These are phyloP conservation scores for Pocillopora verrucosa DNA, from an alignment of 64 coral and sea anemone species.

Conservation along the genomic window DNA sequence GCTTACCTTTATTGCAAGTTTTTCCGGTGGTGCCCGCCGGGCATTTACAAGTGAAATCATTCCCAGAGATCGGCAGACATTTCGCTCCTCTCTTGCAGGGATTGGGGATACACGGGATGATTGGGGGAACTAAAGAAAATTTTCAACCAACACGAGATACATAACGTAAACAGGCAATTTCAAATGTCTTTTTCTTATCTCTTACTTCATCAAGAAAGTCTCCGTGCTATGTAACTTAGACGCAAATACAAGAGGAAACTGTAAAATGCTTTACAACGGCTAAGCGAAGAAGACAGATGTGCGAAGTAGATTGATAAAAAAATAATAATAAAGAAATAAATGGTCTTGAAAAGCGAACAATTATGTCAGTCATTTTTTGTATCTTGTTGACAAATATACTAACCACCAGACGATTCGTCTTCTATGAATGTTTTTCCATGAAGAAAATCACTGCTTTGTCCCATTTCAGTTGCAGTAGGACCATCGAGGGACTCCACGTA, in stretches of 20 bases:
- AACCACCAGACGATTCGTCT: conserved; percentile 4
- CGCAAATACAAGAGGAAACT: no score
- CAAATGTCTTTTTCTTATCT: not conserved
- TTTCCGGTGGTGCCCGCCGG: not conserved
- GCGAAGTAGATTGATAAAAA: not conserved
- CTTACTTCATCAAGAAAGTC: no score
- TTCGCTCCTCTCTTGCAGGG: not conserved
- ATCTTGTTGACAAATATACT: not conserved
- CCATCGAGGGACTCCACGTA: not conserved
- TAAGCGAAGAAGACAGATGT: no score
- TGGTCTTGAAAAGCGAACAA: not conserved
- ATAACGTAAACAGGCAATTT: not conserved
- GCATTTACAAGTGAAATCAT: not conserved
- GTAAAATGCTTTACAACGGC: no score
- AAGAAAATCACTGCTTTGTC: not conserved
- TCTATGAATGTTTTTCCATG: not conserved
- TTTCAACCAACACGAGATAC: not conserved
- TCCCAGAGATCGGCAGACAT: not conserved
- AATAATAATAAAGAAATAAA: not conserved
- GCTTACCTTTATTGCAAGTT: not conserved
- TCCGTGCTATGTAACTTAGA: no score
- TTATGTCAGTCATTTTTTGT: not conserved
- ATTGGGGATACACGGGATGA: not conserved
- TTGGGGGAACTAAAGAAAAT: not conserved
- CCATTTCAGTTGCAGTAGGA: not conserved